Conservation (phyloP, 2,113 vertebrate genomes). For the Sander vitreus region DNA sequence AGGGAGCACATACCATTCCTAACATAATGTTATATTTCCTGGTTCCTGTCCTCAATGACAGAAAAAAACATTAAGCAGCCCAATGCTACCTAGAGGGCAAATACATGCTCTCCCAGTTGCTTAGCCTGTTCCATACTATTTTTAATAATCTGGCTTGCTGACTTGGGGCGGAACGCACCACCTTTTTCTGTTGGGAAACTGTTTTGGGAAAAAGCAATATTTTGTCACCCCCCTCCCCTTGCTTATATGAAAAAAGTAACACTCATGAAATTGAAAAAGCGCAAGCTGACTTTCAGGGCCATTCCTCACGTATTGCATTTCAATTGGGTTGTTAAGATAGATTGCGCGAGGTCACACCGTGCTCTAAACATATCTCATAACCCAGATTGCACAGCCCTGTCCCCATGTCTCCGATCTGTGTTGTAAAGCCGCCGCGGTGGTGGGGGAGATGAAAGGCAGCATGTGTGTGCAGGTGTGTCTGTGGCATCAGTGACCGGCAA, state of each 20-base stretch:
- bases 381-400: conserved; percentile 38
- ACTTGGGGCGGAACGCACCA: conserved; percentile 29
- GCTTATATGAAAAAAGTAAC: conserved; percentile 76
- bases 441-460: conserved; percentile 42
- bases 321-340: conserved; percentile 62
- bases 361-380: conserved; percentile 68
- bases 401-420: conserved; percentile 19
- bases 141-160: conserved; percentile 78
- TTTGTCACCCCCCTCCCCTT: conserved; percentile 19
- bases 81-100: conserved; percentile 70
- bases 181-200: conserved; percentile 10
- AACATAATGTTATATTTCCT: conserved; percentile 74
- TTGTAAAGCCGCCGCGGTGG: conserved; percentile 16
- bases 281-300: conserved; percentile 50
- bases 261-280: conserved; percentile 71
- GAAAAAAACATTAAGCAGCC: conserved; percentile 65
- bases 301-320: conserved; percentile 65
- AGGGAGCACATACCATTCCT: conserved; percentile 56
- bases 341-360: conserved; percentile 29
- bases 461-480: not conserved
- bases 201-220: conserved; percentile 66
- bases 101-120: conserved; percentile 69
- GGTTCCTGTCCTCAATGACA: conserved; percentile 65
- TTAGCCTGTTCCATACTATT: conserved; percentile 57
- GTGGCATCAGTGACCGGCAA: conserved; percentile 30